Conservation (phyloP, 2,888 invertebrate species). For the Boloria euphrosyne region DNA sequence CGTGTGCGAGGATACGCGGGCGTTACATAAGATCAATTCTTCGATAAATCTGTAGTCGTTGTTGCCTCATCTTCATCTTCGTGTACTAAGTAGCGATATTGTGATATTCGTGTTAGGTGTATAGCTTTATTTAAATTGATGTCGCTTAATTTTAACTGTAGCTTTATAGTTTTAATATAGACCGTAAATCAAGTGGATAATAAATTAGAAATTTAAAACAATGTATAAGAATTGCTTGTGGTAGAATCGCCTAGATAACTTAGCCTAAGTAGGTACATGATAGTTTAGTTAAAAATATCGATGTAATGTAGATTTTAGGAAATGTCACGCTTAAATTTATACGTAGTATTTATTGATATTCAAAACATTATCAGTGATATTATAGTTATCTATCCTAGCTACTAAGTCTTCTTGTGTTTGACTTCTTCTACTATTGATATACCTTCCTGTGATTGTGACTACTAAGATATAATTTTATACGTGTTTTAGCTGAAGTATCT, state of each 20-base stretch:
- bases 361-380: slow-evolving; percentile 35
- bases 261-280: slow-evolving; percentile 54
- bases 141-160: slow-evolving; percentile 41
- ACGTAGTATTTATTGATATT: slow-evolving; percentile 27
- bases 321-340: slow-evolving; percentile 30
- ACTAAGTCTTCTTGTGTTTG: slow-evolving; percentile 51
- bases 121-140: slow-evolving; percentile 53
- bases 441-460: slow-evolving; percentile 79
- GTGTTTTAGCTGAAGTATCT: slow-evolving; percentile 70
- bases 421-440: slow-evolving; percentile 66
- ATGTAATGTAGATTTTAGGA: slow-evolving; percentile 53
- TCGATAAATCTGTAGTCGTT: slow-evolving; percentile 51
- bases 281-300: slow-evolving; percentile 34
- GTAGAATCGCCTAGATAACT: slow-evolving; percentile 59
- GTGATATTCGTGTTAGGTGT: slow-evolving; percentile 73
- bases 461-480: slow-evolving; percentile 74
- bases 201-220: slow-evolving; percentile 32
- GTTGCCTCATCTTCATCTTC: slow-evolving; percentile 62
- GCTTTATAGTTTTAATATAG: slow-evolving; percentile 27
- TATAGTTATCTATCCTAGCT: slow-evolving; percentile 38
- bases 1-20: slow-evolving; percentile 39
- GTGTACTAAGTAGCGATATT: slow-evolving; percentile 67
- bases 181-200: slow-evolving; percentile 38
- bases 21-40: slow-evolving; percentile 46
- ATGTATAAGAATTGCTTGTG: slow-evolving; percentile 44